phyloP scores from a whole-genome alignment of 2,888 invertebrate species.

The Arrhopalites spinosus region DNA sequence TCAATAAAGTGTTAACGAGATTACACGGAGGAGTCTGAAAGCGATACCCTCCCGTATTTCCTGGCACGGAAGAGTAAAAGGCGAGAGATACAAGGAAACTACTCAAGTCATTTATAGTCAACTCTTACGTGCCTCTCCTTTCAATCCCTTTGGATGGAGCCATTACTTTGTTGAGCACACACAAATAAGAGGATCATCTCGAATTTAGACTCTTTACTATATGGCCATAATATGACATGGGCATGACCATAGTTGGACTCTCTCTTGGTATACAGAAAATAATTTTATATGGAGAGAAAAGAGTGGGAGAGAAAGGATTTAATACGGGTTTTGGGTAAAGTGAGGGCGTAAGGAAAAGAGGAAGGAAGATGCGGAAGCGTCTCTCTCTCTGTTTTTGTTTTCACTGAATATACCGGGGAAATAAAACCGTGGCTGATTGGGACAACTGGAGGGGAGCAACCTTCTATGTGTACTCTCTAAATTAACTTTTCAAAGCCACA shows the following conservation, averaged over 20 bases:
- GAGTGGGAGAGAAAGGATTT: slow-evolving; percentile 11
- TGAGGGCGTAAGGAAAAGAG: slow-evolving; percentile 26
- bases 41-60: slow-evolving; percentile 8
- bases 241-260: too few species aligned
- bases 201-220: background rate
- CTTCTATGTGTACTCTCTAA: slow-evolving; percentile 48
- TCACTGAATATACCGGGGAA: background rate
- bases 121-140: background rate
- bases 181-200: background rate
- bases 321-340: slow-evolving; percentile 18
- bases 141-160: background rate
- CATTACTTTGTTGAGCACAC: too few species aligned
- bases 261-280: background rate
- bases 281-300: background rate
- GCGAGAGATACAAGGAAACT: background rate
- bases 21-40: slow-evolving; percentile 36
- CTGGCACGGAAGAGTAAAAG: background rate
- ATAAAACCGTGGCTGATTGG: slow-evolving; percentile 33
- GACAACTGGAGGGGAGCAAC: slow-evolving; percentile 39
- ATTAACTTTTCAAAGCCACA: slow-evolving; percentile 46
- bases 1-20: slow-evolving; percentile 53
- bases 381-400: slow-evolving; percentile 14
- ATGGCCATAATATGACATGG: background rate
- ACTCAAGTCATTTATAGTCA: background rate
- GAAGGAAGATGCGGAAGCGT: slow-evolving; percentile 4